Percentiles rank a stretch among this genome's conserved stretches.
Evolutionary conservation across 2,888 invertebrate species (phyloP).

Genomic region (Acleris literana): DNA sequence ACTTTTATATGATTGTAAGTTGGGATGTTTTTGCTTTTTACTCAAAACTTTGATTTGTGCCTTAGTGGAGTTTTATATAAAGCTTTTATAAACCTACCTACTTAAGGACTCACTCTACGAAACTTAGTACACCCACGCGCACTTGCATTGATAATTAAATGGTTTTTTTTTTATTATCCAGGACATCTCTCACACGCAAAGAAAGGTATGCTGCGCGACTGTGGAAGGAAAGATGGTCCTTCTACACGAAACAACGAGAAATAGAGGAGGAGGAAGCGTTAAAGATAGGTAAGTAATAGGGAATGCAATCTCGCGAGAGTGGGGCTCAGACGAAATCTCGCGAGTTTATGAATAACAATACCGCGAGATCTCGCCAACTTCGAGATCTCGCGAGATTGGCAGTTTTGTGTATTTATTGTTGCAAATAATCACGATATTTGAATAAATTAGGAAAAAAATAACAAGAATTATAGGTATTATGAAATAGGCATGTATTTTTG

Average conservation of each 20-base stretch:
- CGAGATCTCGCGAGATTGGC: too few species aligned
- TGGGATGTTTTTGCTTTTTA: too few species aligned
- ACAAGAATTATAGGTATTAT: neutral
- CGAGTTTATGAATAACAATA: conserved; percentile 5
- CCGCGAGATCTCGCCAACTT: too few species aligned
- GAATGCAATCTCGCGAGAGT: conserved; percentile 7
- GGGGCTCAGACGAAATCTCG: conserved; percentile 19
- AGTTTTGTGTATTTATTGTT: too few species aligned
- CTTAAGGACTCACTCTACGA: too few species aligned
- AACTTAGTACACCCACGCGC: too few species aligned
- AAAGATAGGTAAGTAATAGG: conserved; percentile 56
- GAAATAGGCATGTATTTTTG: neutral
- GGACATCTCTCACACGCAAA: conserved; percentile 54
- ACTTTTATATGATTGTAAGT: too few species aligned
- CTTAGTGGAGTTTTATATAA: too few species aligned
- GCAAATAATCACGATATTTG: too few species aligned
- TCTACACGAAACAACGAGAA: conserved; percentile 62
- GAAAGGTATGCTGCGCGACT: conserved; percentile 63
- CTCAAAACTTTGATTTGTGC: too few species aligned
- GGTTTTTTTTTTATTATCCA: conserved; percentile 9
- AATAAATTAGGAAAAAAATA: neutral
- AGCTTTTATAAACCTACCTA: too few species aligned
- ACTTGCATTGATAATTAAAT: too few species aligned
- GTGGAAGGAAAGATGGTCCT: conserved; percentile 72
- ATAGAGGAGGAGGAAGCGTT: conserved; percentile 73